Base-by-base conservation (phyloP, 2,888 invertebrate genomes). In the Poecilobothrus nobilitatus region DNA sequence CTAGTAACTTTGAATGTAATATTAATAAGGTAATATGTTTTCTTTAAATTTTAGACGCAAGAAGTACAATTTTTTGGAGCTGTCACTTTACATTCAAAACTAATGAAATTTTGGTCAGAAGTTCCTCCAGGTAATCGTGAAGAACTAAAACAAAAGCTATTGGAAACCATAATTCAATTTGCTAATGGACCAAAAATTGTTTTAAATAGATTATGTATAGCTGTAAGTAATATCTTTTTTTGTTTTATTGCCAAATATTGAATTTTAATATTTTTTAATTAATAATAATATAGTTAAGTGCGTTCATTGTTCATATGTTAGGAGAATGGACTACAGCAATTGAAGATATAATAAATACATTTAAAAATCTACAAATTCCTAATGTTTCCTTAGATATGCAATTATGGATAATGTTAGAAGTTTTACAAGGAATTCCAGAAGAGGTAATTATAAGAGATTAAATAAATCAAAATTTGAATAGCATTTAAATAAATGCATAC, bases 11-110 rank as follows among this genome's bases (percentile, higher is more conserved):
- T 27, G 2, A 27, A 27, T 27, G 27, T 4, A 27, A 27, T 27
- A 9, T 27, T 18, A 10, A 65, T n/a, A 68, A 66, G 27, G 18
- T n/a, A 27, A 27, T 27, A 27, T 27, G n/a, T n/a, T 63, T 27
- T 34, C 6, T n/a, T 7, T 37, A 41, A 66, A 53, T 62, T 41
- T 62, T 79, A 94, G 94, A 86, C 87, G 69, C 89, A 90, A 73
- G 95, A 95, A 84, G 91, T 95, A 44, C 95, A 96, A 81, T 96
- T 94, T 83, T 97, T 94, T 84, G 96, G 92, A 68, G 96, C 96
- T 6, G 92, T 92, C 66, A 94, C 94, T 34, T 81, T 97, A 27
- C 92, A 96, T 76, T 88, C 90, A 0, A 97, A 97, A 81, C 87
- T 97, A 67, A 87, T 92, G 74, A 90, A 92, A 77, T 90, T 89